Conservation (phyloP, 2,888 invertebrate genomes). For the Chrysolina haemoptera region DNA sequence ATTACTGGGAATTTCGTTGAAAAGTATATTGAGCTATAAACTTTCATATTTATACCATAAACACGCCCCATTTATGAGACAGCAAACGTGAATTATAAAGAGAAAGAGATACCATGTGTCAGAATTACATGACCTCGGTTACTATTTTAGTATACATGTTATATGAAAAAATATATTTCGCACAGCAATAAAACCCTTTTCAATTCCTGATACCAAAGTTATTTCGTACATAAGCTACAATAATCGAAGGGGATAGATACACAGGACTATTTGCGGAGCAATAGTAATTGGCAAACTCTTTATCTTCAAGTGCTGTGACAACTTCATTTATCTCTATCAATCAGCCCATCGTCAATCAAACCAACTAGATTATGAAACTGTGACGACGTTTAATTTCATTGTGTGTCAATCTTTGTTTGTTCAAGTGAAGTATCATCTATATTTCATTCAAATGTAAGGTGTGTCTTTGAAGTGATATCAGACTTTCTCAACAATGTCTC, state of each 20-base stretch:
- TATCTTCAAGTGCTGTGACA: neutral
- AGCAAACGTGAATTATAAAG: too few species aligned
- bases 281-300: neutral
- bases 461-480: neutral
- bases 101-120: too few species aligned
- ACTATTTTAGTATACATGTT: too few species aligned
- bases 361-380: neutral
- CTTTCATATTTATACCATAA: too few species aligned
- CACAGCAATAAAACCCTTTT: too few species aligned
- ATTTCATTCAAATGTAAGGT: neutral
- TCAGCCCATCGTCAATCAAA: neutral
- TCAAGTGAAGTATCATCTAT: neutral
- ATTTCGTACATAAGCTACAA: neutral
- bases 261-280: neutral
- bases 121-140: too few species aligned
- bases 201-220: too few species aligned
- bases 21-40: too few species aligned
- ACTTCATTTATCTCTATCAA: neutral
- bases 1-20: too few species aligned
- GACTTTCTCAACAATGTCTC: neutral
- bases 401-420: neutral
- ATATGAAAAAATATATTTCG: too few species aligned
- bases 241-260: neutral
- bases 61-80: too few species aligned
- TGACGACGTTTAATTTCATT: neutral